Conservation (phyloP, 1,140 invertebrate species). For the Lepeophtheirus salmonis region DNA sequence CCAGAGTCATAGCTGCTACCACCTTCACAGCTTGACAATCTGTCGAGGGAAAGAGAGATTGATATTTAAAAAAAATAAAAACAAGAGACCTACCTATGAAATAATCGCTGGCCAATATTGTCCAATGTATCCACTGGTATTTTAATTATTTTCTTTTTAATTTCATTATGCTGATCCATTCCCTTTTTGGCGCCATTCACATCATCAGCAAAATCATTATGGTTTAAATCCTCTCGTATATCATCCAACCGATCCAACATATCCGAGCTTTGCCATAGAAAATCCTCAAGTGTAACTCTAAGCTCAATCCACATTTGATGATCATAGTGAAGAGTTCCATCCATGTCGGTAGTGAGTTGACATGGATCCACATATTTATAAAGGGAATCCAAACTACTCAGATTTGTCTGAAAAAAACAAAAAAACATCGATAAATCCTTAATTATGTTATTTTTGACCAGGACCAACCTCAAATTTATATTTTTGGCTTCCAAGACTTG, state of each 20-base stretch:
- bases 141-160: constrained; percentile 81
- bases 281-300: constrained; percentile 76
- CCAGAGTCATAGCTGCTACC: constrained; percentile 34
- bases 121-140: constrained; percentile 81
- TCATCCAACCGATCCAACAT: constrained; percentile 75
- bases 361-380: constrained; percentile 72
- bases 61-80: constrained; percentile 6
- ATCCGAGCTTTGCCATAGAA: constrained; percentile 81
- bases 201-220: constrained; percentile 79
- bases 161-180: constrained; percentile 77
- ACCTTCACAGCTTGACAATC: constrained; percentile 27
- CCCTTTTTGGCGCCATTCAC: constrained; percentile 67
- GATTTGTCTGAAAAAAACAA: constrained; percentile 59
- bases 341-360: constrained; percentile 79
- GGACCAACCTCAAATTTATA: constrained; percentile 89
- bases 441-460: constrained; percentile 7
- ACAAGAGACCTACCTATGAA: constrained; percentile 38
- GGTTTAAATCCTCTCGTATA: constrained; percentile 66
- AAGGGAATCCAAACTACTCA: constrained; percentile 83
- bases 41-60: constrained; percentile 21
- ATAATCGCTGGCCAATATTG: constrained; percentile 41
- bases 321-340: constrained; percentile 80
- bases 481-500: constrained; percentile 82
- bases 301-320: constrained; percentile 91
- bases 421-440: constrained; percentile 15